Evolutionary conservation across 2,797 vertebrate genomes (phyloP).

Genomic region (Clarias platycephalus): DNA sequence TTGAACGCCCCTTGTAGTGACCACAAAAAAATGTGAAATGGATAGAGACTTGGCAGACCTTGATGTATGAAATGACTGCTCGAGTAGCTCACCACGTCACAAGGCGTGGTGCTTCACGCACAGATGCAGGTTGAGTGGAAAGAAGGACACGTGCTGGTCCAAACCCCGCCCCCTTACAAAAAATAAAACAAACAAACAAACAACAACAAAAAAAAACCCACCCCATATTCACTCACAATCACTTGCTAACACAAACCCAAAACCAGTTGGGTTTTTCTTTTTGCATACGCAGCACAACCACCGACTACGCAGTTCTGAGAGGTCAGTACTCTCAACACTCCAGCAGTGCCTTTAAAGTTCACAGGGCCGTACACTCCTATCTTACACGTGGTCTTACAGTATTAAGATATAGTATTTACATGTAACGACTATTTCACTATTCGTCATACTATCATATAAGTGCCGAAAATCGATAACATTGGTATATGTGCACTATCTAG

Average conservation of each 20-base stretch:
- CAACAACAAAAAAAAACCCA: not conserved
- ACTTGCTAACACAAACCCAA: slow-evolving; percentile 48
- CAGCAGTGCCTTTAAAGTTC: slow-evolving; percentile 31
- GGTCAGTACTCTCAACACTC: slow-evolving; percentile 48
- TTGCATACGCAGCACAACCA: slow-evolving; percentile 33
- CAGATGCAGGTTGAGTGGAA: slow-evolving; percentile 31
- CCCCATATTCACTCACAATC: slow-evolving; percentile 7
- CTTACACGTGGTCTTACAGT: slow-evolving; percentile 22
- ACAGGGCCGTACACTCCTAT: slow-evolving; percentile 27
- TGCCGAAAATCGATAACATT: slow-evolving; percentile 62
- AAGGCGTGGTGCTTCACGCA: slow-evolving; percentile 6
- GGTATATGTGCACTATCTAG: slow-evolving; percentile 55
- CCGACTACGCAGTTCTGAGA: slow-evolving; percentile 21
- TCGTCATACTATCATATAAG: slow-evolving; percentile 56
- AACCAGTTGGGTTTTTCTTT: slow-evolving; percentile 57
- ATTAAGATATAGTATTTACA: slow-evolving; percentile 56
- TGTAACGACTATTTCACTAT: slow-evolving; percentile 53
- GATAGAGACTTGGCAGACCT: slow-evolving; percentile 19
- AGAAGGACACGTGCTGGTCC: slow-evolving; percentile 38
- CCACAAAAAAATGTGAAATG: slow-evolving; percentile 26
- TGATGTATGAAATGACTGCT: slow-evolving; percentile 14
- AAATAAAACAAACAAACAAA: not conserved
- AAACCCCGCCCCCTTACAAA: not conserved
- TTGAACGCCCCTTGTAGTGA: not conserved
- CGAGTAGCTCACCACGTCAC: not conserved